A percentile compares a stretch with the other conserved stretches of the same genome.
phyloP scores from a whole-genome alignment of 2,888 invertebrate genomes.

The Ophion obscuratus region DNA sequence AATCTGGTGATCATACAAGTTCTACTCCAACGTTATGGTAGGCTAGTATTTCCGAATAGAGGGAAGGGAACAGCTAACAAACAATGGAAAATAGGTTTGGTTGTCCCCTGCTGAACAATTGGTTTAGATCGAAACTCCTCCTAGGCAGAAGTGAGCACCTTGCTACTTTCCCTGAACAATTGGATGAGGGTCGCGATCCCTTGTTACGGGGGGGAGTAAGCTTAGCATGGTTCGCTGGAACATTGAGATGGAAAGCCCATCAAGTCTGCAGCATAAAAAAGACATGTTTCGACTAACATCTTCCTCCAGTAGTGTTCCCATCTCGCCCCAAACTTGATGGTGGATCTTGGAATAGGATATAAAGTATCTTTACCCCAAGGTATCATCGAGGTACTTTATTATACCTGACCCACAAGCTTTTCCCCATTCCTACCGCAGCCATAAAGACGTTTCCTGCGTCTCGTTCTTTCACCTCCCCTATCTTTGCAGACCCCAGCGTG shows the following conservation, averaged over 20 bases:
- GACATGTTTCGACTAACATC: slow-evolving; percentile 9
- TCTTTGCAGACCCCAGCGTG: slow-evolving; percentile 23
- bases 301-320: not conserved
- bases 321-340: not conserved
- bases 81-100: not conserved
- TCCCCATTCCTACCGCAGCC: slow-evolving; percentile 31
- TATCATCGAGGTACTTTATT: slow-evolving; percentile 58
- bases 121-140: not conserved
- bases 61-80: not conserved
- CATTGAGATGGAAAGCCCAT: slow-evolving; percentile 7
- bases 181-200: not conserved
- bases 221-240: not conserved
- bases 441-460: slow-evolving; percentile 57
- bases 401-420: slow-evolving; percentile 54
- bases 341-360: slow-evolving; percentile 1
- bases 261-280: slow-evolving; percentile 6
- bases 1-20: too few species aligned
- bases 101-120: not conserved
- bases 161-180: not conserved
- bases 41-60: not conserved
- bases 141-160: not conserved
- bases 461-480: slow-evolving; percentile 8
- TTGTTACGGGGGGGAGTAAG: not conserved
- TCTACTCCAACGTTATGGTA: not conserved
- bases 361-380: slow-evolving; percentile 35